Percentiles rank a stretch among this genome's conserved stretches.
Conservation (phyloP, 2,888 invertebrate genomes). For the Caenorhabditis macrosperma region DNA sequence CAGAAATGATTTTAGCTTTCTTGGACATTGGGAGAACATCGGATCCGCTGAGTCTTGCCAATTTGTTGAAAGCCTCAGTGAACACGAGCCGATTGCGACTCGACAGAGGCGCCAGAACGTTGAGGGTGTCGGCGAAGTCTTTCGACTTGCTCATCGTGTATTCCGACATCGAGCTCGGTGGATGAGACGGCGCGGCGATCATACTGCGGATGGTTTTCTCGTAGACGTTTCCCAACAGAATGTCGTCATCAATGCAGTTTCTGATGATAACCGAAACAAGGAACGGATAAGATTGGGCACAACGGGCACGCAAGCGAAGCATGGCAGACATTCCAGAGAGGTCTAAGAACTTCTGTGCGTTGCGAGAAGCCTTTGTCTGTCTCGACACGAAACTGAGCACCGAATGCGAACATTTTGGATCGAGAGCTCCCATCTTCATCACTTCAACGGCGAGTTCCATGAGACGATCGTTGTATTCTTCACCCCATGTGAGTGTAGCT, state of each 20-base stretch:
- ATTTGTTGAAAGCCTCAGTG: conserved; percentile 29
- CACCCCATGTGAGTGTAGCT: conserved; percentile 17
- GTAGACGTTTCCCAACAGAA: conserved; percentile 23
- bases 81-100: conserved; percentile 44
- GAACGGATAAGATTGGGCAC: conserved; percentile 52
- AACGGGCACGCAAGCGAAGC: conserved; percentile 56
- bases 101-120: conserved; percentile 52
- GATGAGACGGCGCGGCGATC: conserved; percentile 15
- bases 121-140: conserved; percentile 59
- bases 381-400: conserved; percentile 70
- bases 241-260: conserved; percentile 73
- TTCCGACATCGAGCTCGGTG: conserved; percentile 6
- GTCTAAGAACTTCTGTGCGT: conserved; percentile 68
- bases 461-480: conserved; percentile 32
- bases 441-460: conserved; percentile 29
- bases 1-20: conserved; percentile 18
- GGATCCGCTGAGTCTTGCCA: conserved; percentile 18
- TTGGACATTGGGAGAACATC: conserved; percentile 12
- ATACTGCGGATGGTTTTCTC: conserved; percentile 60
- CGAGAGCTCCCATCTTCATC: conserved; percentile 28
- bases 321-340: conserved; percentile 51
- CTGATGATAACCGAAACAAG: conserved; percentile 70
- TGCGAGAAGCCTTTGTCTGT: conserved; percentile 58
- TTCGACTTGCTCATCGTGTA: conserved; percentile 35
- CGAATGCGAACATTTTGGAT: conserved; percentile 65